Evolutionary conservation across 2,797 vertebrate genomes (phyloP).

Genomic region (Botia almorhae): DNA sequence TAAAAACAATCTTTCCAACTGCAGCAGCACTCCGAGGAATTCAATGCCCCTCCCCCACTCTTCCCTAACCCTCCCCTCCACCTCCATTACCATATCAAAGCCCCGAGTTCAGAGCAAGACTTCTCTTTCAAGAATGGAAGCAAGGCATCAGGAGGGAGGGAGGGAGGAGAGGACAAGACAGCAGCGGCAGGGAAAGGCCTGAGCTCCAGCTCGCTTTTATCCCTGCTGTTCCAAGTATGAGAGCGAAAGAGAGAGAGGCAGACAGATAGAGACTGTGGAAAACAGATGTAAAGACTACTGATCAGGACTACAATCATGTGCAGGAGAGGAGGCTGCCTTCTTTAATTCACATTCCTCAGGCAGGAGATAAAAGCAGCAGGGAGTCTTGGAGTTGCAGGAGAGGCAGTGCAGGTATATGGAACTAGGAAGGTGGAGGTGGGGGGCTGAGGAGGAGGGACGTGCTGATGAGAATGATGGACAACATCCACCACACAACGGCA

Average conservation of each 20-base stretch:
- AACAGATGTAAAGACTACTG: conserved; percentile 45
- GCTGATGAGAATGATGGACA: conserved; percentile 30
- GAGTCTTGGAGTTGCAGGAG: conserved; percentile 67
- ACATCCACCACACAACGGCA: conserved; percentile 19
- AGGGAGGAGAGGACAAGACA: conserved; percentile 77
- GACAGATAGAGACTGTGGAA: conserved; percentile 49
- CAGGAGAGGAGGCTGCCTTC: conserved; percentile 61
- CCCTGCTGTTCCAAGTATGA: conserved; percentile 64
- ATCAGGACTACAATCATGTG: conserved; percentile 72
- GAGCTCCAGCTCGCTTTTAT: conserved; percentile 80
- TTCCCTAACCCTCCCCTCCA: conserved; percentile 51
- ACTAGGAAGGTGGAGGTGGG: not conserved
- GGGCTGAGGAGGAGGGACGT: not conserved
- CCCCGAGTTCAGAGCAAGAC: conserved; percentile 84
- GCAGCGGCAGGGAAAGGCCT: conserved; percentile 79
- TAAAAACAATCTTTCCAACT: conserved; percentile 85
- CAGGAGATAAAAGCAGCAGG: conserved; percentile 75
- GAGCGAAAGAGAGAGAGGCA: conserved; percentile 17
- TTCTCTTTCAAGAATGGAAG: conserved; percentile 84
- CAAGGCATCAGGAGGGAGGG: conserved; percentile 64
- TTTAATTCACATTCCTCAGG: conserved; percentile 78
- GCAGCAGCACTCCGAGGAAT: conserved; percentile 84
- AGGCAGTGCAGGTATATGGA: conserved; percentile 61
- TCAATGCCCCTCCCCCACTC: conserved; percentile 79
- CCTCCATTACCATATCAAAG: conserved; percentile 87